Percentiles rank a stretch among this genome's conserved stretches.
These are phyloP conservation scores for Papilio machaon DNA, from an alignment of 1,140 invertebrate species.

Conservation along the genomic window DNA sequence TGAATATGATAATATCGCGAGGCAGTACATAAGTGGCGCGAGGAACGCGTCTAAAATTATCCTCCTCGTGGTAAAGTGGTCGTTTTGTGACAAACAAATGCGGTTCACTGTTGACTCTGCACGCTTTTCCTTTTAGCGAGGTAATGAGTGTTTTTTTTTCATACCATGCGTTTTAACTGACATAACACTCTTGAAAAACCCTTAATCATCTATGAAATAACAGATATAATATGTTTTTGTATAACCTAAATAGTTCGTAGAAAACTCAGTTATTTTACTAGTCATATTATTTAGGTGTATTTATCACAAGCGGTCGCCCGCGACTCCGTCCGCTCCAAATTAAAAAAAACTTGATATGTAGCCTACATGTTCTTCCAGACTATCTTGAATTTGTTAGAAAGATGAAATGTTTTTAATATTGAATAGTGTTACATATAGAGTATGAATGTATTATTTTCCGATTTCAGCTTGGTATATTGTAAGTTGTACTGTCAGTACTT, in stretches of 20 bases:
- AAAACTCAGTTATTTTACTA: no score
- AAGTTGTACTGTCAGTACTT: not conserved
- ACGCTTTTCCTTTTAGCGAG: constrained; percentile 7
- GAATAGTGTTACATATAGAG: not conserved
- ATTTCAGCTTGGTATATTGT: not conserved
- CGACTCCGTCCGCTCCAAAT: no score
- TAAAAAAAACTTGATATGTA: no score
- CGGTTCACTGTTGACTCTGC: not conserved
- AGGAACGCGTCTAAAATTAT: constrained; percentile 18
- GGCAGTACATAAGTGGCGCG: not conserved
- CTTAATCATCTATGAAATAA: not conserved
- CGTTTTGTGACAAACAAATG: constrained; percentile 14
- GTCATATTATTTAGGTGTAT: no score
- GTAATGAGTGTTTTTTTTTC: not conserved
- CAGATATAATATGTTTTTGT: no score
- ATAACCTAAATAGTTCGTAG: no score
- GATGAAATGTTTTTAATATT: no score
- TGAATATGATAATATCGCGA: not conserved
- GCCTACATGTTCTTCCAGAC: no score
- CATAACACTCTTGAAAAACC: not conserved
- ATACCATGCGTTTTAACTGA: not conserved
- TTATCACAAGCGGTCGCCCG: no score
- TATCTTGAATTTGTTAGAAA: no score
- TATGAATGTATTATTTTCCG: not conserved
- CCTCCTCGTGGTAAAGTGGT: not conserved